Conservation (phyloP, 2,888 invertebrate genomes). For the Drymonia ruficornis region DNA sequence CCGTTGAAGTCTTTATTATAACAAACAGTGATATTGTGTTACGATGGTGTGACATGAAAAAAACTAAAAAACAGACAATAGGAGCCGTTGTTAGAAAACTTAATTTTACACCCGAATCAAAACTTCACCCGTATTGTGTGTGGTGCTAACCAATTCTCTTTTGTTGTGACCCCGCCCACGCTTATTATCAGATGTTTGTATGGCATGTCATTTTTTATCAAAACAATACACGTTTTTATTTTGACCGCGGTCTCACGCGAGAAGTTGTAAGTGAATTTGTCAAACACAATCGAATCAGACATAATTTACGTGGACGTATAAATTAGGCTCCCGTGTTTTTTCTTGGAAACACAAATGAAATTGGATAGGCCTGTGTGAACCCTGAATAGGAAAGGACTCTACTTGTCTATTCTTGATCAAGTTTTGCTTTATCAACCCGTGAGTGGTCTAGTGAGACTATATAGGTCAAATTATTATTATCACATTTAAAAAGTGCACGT, state of each 20-base stretch:
- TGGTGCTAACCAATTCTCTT: constrained; percentile 80
- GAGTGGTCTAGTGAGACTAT: neutral
- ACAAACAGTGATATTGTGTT: constrained; percentile 66
- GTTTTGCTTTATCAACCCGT: neutral
- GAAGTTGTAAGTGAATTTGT: constrained; percentile 63
- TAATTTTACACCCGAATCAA: constrained; percentile 82
- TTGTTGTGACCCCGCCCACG: constrained; percentile 78
- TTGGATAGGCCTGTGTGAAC: neutral
- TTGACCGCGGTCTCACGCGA: constrained; percentile 57
- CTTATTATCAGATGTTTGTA: constrained; percentile 80
- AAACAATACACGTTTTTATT: constrained; percentile 78
- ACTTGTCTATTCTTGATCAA: too few relatives aligned
- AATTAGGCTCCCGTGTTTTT: constrained; percentile 42
- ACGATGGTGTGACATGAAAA: constrained; percentile 62
- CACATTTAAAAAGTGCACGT: neutral
- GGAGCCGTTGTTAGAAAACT: constrained; percentile 70
- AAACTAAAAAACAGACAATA: constrained; percentile 63
- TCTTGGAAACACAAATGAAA: constrained; percentile 12
- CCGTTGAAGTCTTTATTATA: constrained; percentile 56
- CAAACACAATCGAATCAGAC: constrained; percentile 61
- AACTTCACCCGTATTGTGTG: constrained; percentile 73
- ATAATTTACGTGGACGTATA: constrained; percentile 66
- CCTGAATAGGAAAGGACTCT: neutral
- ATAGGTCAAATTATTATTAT: neutral
- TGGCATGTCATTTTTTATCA: constrained; percentile 83